phyloP scores from a whole-genome alignment of 2,888 invertebrate genomes.

The Philhelius pedissequus region DNA sequence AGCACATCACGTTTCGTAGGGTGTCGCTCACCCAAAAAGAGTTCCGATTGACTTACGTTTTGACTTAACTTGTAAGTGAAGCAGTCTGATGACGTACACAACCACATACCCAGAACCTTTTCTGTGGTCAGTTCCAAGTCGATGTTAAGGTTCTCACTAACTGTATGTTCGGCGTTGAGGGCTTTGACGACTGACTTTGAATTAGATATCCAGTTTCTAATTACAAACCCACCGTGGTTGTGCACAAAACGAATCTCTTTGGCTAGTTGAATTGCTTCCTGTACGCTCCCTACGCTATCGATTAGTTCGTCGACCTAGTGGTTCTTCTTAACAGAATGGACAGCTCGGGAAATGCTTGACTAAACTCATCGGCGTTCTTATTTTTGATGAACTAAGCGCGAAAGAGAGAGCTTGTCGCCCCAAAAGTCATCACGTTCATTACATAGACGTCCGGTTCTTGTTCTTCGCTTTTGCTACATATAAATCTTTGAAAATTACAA shows the following conservation, averaged over 20 bases:
- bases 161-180: no score
- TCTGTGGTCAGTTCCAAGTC: no score
- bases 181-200: no score
- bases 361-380: background rate
- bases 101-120: no score
- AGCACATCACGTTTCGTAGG: no score
- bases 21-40: no score
- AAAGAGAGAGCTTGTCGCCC: background rate
- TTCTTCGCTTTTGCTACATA: background rate
- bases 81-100: no score
- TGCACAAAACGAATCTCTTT: conserved; percentile 51
- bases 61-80: no score
- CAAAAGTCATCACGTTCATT: background rate
- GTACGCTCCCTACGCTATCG: no score
- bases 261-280: conserved; percentile 60
- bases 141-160: no score
- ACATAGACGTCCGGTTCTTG: background rate
- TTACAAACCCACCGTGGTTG: conserved; percentile 47
- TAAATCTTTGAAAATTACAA: background rate
- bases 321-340: background rate
- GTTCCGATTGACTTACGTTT: no score
- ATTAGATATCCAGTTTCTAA: no score
- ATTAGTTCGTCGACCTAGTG: conserved; percentile 72
- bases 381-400: background rate
- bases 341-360: background rate